Base-by-base conservation (phyloP, 1,140 invertebrate genomes). In the Bombus balteatus region DNA sequence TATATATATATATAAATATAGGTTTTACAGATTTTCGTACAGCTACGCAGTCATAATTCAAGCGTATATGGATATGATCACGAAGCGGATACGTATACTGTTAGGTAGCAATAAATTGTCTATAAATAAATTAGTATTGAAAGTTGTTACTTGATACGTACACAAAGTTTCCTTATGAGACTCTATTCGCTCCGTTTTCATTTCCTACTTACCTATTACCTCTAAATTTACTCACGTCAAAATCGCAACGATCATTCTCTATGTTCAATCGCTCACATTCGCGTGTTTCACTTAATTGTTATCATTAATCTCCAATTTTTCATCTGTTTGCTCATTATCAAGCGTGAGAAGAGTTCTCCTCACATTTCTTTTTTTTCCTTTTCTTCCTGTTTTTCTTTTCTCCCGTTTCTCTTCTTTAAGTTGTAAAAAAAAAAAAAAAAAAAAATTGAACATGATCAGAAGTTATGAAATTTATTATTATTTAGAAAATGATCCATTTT, bases 21-120 rank as follows among this genome's bases (percentile, higher is more conserved):
- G 6, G 13, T 34, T 68, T 68, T 32, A 68, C 18, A 32, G 8
- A 68, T 68, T 41, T 88, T 78, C 66, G 53, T 73, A 62, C 59
- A 74, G 37, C 32, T 34, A 22, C n/a, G 32, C 47, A 53, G 47
- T 53, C 47, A 53, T 18, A 68, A 34, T 68, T 68, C 28, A 34
- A 41, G 6, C 15, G 22, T 77, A 79, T n/a, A 65, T 77, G 41
- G 41, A 65, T 78, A 34, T 80, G 57, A 66, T 89, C 70, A 79
- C 84, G 39, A 87, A 80, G 70, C 65, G 81, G 85, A 74, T 80
- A 78, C 47, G 74, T 79, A 41, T 88, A 81, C 18, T 25, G 75
- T 80, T 81, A 70, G 79, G 74, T 78, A 72, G 43, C 62, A 43
- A 86, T 75, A 76, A 83, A 73, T 75, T 89, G 79, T 77, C 59